Evolutionary conservation across 2,797 vertebrate genomes (phyloP), one percentile per base, ranked within the genome.

Genomic region (Gephyroberyx darwinii): DNA sequence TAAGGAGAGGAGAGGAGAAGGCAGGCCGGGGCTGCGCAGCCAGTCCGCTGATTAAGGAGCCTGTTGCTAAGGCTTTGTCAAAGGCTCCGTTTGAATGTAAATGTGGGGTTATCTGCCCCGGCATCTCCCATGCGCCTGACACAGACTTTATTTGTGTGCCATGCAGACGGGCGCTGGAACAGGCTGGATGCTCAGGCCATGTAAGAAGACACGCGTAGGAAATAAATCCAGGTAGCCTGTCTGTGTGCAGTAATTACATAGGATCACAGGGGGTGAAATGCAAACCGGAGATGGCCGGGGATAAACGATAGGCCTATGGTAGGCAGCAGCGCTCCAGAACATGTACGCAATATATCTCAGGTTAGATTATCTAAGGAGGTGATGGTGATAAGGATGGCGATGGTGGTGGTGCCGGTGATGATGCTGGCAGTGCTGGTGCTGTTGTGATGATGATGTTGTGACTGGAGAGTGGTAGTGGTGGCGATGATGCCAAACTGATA

Each of bases 41-140:
- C 83, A 62, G 65, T 71, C 75, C 93, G 92, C 95, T 96, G 96
- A 96, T 97, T 96, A 96, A 92, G 95, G 94, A 92, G 95, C 95
- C 95, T 96, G 95, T 96, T 97, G 95, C 96, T 91, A 95, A 92
- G 94, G 95, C 96, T 97, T 96, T 97, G 95, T 96, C 96, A 96
- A 94, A 95, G 94, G 95, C 96, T 88, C 94, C 83, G 95, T 96
- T 95, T 96, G 96, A 97, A 98, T 98, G 95, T 95, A 96, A 96
- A 98, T 96, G 95, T 86, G 90, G 93, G 94, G 94, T 96, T 96
- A 97, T 97, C 95, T 94, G 93, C 93, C 88, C 91, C 92, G 89
- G 94, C 94, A 95, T 97, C 95, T 95, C 96, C 95, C 95, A 95
- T 94, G 95, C 92, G 94, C 92, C 95, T 94, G 94, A 95, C 95